Evolutionary conservation across 2,888 invertebrate species (phyloP).

Genomic region (Vanessa cardui): DNA sequence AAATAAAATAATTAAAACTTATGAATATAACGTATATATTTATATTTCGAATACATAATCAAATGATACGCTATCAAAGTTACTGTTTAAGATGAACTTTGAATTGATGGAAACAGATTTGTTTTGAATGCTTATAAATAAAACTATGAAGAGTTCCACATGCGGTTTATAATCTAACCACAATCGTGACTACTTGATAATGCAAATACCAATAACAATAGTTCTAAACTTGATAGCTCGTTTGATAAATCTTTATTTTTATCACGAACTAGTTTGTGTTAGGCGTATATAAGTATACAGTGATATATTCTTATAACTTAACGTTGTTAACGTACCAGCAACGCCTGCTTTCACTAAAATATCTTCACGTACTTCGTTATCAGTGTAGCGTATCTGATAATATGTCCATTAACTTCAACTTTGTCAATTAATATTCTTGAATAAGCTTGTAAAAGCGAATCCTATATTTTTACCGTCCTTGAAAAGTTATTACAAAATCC

Average conservation of each 20-base stretch:
- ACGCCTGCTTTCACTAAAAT: conserved; percentile 49
- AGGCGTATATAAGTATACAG: background rate
- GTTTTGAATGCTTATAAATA: background rate
- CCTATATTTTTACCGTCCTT: background rate
- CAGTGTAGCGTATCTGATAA: conserved; percentile 44
- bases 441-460: conserved; percentile 7
- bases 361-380: conserved; percentile 47
- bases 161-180: conserved; percentile 3
- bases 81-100: too few relatives aligned
- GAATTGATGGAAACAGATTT: too few relatives aligned
- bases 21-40: too few relatives aligned
- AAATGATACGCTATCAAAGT: too few relatives aligned
- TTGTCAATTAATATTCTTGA: conserved; percentile 3
- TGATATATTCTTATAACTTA: conserved; percentile 4
- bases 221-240: background rate
- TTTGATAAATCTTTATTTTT: background rate
- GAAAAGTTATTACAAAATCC: background rate
- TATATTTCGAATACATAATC: too few relatives aligned
- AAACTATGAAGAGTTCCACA: background rate
- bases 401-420: conserved; percentile 13
- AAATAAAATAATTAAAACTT: too few relatives aligned
- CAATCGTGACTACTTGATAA: background rate
- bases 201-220: background rate
- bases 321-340: conserved; percentile 38
- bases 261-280: background rate